Evolutionary conservation across 1,140 invertebrate species (phyloP).

Genomic region (Neocloeon triangulifer): DNA sequence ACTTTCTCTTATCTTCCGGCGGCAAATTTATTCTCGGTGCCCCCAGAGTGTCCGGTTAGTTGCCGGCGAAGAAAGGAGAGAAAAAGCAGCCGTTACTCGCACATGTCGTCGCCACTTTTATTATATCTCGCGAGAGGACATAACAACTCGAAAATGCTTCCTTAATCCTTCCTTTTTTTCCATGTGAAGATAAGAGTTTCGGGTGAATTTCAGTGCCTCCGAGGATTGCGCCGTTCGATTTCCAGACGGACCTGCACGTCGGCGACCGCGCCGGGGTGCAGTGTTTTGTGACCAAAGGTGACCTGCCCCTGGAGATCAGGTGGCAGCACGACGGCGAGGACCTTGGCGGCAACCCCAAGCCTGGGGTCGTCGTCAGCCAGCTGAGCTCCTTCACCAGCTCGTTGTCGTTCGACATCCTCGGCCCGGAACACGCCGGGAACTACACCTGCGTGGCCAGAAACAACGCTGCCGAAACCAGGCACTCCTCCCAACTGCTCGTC

Average conservation of each 20-base stretch:
- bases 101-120: too few relatives aligned
- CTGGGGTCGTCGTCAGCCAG: slow-evolving; percentile 15
- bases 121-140: too few relatives aligned
- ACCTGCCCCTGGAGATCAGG: slow-evolving; percentile 23
- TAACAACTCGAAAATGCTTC: too few relatives aligned
- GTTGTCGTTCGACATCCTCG: slow-evolving; percentile 11
- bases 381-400: slow-evolving; percentile 13
- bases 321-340: slow-evolving; percentile 23
- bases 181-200: too few relatives aligned
- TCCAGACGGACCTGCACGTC: slow-evolving; percentile 17
- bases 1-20: too few relatives aligned
- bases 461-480: slow-evolving; percentile 19
- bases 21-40: too few relatives aligned
- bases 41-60: too few relatives aligned
- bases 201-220: slow-evolving; percentile 23
- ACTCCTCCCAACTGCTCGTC: slow-evolving; percentile 23
- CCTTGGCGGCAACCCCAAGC: slow-evolving; percentile 2
- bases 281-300: slow-evolving; percentile 26
- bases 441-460: slow-evolving; percentile 30
- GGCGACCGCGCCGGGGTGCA: slow-evolving; percentile 22
- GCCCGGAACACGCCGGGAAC: slow-evolving; percentile 24
- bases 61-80: too few relatives aligned
- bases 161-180: too few relatives aligned
- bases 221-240: slow-evolving; percentile 22
- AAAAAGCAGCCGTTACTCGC: too few relatives aligned